Percentiles rank a stretch among this genome's conserved stretches.
Conservation (phyloP, 2,888 invertebrate genomes). For the Callosobruchus maculatus region DNA sequence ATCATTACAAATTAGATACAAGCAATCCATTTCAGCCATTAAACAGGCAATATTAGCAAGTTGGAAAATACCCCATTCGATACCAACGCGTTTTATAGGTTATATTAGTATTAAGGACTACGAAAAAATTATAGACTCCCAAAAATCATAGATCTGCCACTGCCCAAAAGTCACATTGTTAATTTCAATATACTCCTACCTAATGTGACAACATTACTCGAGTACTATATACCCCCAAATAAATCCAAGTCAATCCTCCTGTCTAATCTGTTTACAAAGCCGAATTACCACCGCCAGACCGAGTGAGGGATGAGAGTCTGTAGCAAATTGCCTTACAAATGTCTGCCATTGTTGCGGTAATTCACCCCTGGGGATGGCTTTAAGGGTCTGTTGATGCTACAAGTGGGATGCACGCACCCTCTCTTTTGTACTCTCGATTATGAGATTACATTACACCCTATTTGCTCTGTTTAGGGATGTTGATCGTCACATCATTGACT, state of each 20-base stretch:
- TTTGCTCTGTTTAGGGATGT: too few relatives aligned
- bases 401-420: neutral
- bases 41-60: too few relatives aligned
- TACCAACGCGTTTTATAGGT: too few relatives aligned
- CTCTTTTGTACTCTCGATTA: neutral
- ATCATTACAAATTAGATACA: too few relatives aligned
- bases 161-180: too few relatives aligned
- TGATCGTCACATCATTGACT: too few relatives aligned
- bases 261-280: neutral
- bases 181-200: too few relatives aligned
- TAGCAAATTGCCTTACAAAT: neutral
- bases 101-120: too few relatives aligned
- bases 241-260: neutral
- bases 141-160: too few relatives aligned
- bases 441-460: neutral
- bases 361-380: neutral
- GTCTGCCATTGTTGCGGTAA: neutral
- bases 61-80: too few relatives aligned
- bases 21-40: too few relatives aligned
- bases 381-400: neutral
- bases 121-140: too few relatives aligned
- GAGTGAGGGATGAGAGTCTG: neutral
- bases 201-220: neutral
- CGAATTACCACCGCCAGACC: neutral
- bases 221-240: neutral